These are phyloP conservation scores for Ancistrus triradiatus DNA, from an alignment of 2,113 vertebrate genomes.

Conservation along the genomic window DNA sequence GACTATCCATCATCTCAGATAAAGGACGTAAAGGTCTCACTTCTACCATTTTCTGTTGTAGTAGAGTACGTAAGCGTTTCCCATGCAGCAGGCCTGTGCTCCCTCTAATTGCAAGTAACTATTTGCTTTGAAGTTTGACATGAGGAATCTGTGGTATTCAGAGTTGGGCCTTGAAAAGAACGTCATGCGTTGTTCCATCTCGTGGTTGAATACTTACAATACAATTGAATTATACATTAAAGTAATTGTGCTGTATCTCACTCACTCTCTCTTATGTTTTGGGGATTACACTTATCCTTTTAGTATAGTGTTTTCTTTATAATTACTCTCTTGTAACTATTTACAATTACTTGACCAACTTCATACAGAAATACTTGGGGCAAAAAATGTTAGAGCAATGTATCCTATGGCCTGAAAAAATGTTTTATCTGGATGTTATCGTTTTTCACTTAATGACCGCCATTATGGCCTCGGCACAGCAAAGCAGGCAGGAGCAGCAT, in stretches of 20 bases:
- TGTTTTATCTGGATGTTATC: constrained; percentile 61
- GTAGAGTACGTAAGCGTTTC: constrained; percentile 30
- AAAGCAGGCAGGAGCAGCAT: constrained; percentile 35
- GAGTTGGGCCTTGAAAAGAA: constrained; percentile 33
- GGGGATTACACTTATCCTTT: neutral
- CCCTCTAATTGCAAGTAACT: constrained; percentile 52
- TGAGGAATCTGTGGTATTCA: constrained; percentile 46
- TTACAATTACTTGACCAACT: too few species aligned
- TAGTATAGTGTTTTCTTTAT: constrained; percentile 38
- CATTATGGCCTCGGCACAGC: constrained; percentile 48
- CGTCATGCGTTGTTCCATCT: constrained; percentile 39
- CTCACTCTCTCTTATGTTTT: constrained; percentile 3
- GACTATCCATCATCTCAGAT: constrained; percentile 48
- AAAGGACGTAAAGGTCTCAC: constrained; percentile 30
- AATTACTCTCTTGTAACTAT: constrained; percentile 44
- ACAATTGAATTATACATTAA: too few species aligned
- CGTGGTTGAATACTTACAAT: constrained; percentile 30
- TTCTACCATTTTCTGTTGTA: constrained; percentile 32
- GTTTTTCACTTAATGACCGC: constrained; percentile 61
- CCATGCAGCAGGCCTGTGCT: constrained; percentile 48
- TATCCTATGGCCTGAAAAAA: constrained; percentile 48
- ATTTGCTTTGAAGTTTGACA: constrained; percentile 61
- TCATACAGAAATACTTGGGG: constrained; percentile 51
- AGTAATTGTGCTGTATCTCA: constrained; percentile 15
- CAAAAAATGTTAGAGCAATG: constrained; percentile 40